Base-by-base conservation (phyloP, 2,113 vertebrate genomes). In the Pluvianellus socialis region DNA sequence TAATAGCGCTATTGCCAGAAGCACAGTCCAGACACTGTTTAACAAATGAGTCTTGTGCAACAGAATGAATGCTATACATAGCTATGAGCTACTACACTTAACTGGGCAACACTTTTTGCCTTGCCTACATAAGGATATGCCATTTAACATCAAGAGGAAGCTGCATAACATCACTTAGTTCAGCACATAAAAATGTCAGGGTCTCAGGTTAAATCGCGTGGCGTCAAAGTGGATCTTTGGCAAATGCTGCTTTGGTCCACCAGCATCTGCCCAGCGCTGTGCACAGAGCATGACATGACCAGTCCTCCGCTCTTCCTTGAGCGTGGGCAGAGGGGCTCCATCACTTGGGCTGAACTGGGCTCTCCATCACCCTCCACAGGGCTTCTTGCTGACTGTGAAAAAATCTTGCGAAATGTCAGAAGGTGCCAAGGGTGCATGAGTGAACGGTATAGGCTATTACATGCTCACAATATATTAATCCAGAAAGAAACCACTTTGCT, bases 161-260 rank as follows among this genome's bases (percentile, higher is more conserved):
- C 80, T 86, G 52, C 14, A 49, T 42, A 56, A 47, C 10, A 50
- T 28, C 32, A 23, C 28, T 45, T 42, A 38, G 10, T 18, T 83
- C 24, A 80, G 38, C 28, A 44, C 20, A 47, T 16, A 52, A 75
- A 67, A 85, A 79, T 72, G 6, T 9, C 19, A 13, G 33, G 6
- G 3, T 50, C 65, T 84, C 8, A 1, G 45, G 27, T 20, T 81
- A 77, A 80, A 63, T 24, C 1, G 0, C 10, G 1, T 13, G 9
- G 3, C 0, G 1, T 40, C 7, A 5, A 86, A 74, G 20, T 2
- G 8, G 9, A 50, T 23, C 5, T 38, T 53, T 70, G 24, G n/a
- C 24, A 73, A 79, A 53, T 47, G 59, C 12, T 73, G 49, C 62
- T 86, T 53, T 73, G 32, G n/a, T 67, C 70, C 50, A 59, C 15